Percentiles rank a stretch among this genome's conserved stretches.
phyloP scores from a whole-genome alignment of 1,140 invertebrate genomes.

The Condylostylus longicornis region DNA sequence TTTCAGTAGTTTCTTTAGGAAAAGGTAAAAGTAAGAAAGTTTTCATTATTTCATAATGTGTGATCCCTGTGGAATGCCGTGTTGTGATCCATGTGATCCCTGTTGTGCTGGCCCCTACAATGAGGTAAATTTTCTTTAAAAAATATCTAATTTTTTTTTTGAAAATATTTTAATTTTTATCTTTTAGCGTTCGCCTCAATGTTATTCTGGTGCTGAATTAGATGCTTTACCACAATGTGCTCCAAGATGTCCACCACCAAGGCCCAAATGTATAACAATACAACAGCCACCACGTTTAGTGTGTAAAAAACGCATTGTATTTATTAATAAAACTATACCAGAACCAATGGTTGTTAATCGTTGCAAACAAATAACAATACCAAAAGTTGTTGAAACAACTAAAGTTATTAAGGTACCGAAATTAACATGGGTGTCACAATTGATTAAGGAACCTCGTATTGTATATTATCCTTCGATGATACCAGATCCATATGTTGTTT shows the following conservation, averaged over 20 bases:
- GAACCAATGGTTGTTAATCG: constrained; percentile 28
- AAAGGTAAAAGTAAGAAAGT: too few species aligned
- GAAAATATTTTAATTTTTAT: not conserved
- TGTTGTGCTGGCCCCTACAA: constrained; percentile 27
- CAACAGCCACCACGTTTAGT: constrained; percentile 26
- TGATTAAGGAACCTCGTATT: constrained; percentile 24
- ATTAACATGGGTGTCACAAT: constrained; percentile 26
- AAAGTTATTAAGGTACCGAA: constrained; percentile 25
- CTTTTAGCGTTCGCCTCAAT: constrained; percentile 22
- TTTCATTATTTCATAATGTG: too few species aligned
- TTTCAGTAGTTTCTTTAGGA: too few species aligned
- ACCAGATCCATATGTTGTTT: constrained; percentile 27
- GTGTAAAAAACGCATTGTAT: constrained; percentile 25
- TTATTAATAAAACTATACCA: constrained; percentile 22
- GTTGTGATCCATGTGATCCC: constrained; percentile 22
- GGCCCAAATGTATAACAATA: constrained; percentile 24
- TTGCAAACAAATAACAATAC: constrained; percentile 23
- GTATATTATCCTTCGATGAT: constrained; percentile 28
- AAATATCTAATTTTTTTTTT: not conserved
- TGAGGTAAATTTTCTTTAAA: constrained; percentile 16
- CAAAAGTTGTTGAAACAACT: constrained; percentile 24
- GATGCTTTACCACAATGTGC: constrained; percentile 26
- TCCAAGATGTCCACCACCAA: constrained; percentile 22
- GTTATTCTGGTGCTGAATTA: constrained; percentile 22
- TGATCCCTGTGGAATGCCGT: constrained; percentile 1